Evolutionary conservation across 2,888 invertebrate species (phyloP).

Genomic region (Noctua janthina): DNA sequence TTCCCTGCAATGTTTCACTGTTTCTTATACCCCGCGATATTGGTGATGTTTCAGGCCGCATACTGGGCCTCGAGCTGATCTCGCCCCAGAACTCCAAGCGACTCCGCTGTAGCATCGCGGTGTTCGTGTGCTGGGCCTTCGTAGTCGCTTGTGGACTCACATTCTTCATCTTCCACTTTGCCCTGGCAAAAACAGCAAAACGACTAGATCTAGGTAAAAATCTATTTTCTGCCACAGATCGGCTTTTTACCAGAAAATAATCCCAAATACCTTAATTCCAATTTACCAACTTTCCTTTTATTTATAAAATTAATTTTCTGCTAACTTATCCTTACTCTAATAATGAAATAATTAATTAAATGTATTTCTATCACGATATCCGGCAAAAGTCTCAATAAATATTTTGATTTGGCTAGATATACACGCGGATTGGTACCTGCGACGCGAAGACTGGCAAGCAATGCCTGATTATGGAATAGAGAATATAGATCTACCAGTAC

Average conservation of each 20-base stretch:
- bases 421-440: slow-evolving; percentile 83
- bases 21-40: slow-evolving; percentile 31
- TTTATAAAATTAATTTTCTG: neutral
- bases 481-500: slow-evolving; percentile 76
- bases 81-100: slow-evolving; percentile 76
- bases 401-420: slow-evolving; percentile 79
- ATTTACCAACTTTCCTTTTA: neutral
- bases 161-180: slow-evolving; percentile 77
- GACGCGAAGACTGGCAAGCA: slow-evolving; percentile 85
- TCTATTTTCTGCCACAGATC: slow-evolving; percentile 21
- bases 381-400: slow-evolving; percentile 27
- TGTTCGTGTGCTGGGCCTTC: slow-evolving; percentile 86
- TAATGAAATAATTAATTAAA: slow-evolving; percentile 8
- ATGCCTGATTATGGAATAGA: slow-evolving; percentile 74
- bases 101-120: slow-evolving; percentile 85
- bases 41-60: slow-evolving; percentile 82
- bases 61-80: slow-evolving; percentile 85
- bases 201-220: slow-evolving; percentile 83
- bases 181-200: slow-evolving; percentile 68
- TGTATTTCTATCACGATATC: neutral
- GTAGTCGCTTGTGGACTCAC: slow-evolving; percentile 79
- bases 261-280: neutral
- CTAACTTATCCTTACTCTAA: neutral
- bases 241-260: slow-evolving; percentile 6
- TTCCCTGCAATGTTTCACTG: neutral